These are phyloP conservation scores for Pipistrellus nathusii DNA, from an alignment of 2,797 vertebrate genomes.

Conservation along the genomic window DNA sequence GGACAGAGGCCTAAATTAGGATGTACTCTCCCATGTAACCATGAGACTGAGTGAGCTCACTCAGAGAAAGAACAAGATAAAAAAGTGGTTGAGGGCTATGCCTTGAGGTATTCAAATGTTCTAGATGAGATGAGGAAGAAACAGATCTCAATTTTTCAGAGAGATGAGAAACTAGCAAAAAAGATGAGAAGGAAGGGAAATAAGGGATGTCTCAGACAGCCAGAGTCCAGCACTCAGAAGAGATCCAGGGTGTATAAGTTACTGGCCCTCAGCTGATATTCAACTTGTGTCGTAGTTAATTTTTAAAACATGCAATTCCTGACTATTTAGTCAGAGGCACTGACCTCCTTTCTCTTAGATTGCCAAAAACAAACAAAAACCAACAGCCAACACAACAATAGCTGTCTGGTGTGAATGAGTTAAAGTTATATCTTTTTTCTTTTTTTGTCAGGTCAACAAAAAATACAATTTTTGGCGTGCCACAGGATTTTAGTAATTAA, in stretches of 20 bases:
- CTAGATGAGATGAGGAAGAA: not conserved
- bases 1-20: not conserved
- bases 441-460: not conserved
- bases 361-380: not conserved
- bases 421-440: not conserved
- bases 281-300: not conserved
- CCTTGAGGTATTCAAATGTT: not conserved
- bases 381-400: not conserved
- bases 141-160: not conserved
- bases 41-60: not conserved
- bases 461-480: no score
- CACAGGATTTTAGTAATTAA: no score
- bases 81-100: not conserved
- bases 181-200: not conserved
- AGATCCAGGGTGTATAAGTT: not conserved
- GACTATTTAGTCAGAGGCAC: not conserved
- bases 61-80: not conserved
- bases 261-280: not conserved
- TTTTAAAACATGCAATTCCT: not conserved
- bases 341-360: not conserved
- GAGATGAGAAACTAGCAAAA: constrained; percentile 10
- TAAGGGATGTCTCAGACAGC: not conserved
- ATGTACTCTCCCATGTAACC: not conserved
- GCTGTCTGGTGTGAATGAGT: not conserved
- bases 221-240: not conserved